A percentile compares a stretch with the other conserved stretches of the same genome.
These are phyloP conservation scores for Aquatica leii DNA, from an alignment of 2,888 invertebrate species.

Conservation along the genomic window DNA sequence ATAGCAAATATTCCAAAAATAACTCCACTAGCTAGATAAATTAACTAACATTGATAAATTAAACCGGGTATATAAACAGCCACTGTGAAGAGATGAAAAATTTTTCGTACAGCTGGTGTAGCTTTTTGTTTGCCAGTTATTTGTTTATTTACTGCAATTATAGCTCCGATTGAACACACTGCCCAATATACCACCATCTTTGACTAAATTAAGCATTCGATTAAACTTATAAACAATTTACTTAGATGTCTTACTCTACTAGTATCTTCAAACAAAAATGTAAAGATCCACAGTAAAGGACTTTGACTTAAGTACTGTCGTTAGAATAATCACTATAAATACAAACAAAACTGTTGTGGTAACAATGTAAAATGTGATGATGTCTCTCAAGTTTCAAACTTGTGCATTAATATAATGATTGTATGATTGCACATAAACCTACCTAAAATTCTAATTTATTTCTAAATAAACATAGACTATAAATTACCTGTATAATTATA, in stretches of 20 bases:
- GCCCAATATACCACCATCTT: constrained; percentile 67
- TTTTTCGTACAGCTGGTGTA: constrained; percentile 76
- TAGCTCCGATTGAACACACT: constrained; percentile 62
- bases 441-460: constrained; percentile 51
- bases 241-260: constrained; percentile 33
- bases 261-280: constrained; percentile 62
- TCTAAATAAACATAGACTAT: neutral
- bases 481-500: constrained; percentile 65
- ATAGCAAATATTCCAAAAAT: constrained; percentile 75
- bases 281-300: constrained; percentile 65
- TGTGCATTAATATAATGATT: constrained; percentile 57
- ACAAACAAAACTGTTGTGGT: constrained; percentile 53
- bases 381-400: constrained; percentile 54
- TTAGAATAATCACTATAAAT: constrained; percentile 60
- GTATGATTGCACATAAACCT: constrained; percentile 60
- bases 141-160: constrained; percentile 64
- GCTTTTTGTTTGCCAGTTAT: constrained; percentile 67
- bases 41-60: constrained; percentile 72
- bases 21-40: constrained; percentile 80
- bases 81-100: constrained; percentile 83
- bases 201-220: constrained; percentile 63
- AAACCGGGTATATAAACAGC: constrained; percentile 84
- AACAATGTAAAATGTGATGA: constrained; percentile 59
- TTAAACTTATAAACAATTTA: neutral
- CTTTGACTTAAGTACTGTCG: constrained; percentile 62